Conservation (phyloP, 2,888 invertebrate genomes). For the Aphodius granarius region DNA sequence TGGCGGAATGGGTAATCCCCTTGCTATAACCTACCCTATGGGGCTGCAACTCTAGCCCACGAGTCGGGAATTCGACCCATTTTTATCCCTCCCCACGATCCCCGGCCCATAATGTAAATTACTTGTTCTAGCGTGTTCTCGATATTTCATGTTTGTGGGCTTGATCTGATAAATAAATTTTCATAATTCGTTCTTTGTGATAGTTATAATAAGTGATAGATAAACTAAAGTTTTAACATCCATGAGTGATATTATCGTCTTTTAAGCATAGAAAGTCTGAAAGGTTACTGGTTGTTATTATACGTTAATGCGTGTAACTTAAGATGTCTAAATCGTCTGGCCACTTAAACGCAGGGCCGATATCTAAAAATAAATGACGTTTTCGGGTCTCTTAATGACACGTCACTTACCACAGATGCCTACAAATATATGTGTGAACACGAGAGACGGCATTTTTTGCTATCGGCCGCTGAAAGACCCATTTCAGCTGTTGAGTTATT, state of each 20-base stretch:
- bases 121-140: neutral
- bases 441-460: constrained; percentile 23
- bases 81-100: neutral
- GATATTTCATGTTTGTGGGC: constrained; percentile 8
- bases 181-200: neutral
- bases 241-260: too few relatives aligned
- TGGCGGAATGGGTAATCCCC: constrained; percentile 6
- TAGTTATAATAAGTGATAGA: too few relatives aligned
- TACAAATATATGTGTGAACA: constrained; percentile 27
- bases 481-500: constrained; percentile 29
- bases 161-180: constrained; percentile 2
- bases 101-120: neutral
- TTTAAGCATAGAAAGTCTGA: too few relatives aligned
- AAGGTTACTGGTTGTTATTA: constrained; percentile 1
- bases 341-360: constrained; percentile 16
- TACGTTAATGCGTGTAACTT: constrained; percentile 14
- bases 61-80: neutral
- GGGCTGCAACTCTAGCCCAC: neutral
- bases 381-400: constrained; percentile 22
- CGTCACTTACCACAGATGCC: constrained; percentile 22
- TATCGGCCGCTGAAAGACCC: constrained; percentile 19
- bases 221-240: too few relatives aligned
- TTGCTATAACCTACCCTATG: neutral
- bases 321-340: constrained; percentile 14
- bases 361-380: constrained; percentile 20